phyloP scores from a whole-genome alignment of 2,888 invertebrate genomes.

The Platycheirus albimanus region DNA sequence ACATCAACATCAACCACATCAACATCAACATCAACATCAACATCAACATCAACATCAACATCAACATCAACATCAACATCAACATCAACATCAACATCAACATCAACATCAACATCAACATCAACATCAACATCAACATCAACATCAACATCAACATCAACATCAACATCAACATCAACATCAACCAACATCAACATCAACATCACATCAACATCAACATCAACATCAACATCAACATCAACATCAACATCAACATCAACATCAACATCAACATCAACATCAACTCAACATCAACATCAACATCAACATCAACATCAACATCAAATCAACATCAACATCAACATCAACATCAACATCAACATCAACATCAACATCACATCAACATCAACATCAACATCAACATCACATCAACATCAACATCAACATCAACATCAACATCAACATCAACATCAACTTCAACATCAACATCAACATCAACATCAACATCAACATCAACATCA shows the following conservation, averaged over 20 bases:
- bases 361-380: no score
- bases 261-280: not conserved
- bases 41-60: not conserved
- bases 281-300: no score
- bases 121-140: not conserved
- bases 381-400: no score
- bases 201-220: no score
- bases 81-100: not conserved
- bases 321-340: no score
- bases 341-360: not conserved
- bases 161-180: not conserved
- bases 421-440: no score
- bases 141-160: not conserved
- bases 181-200: no score
- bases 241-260: not conserved
- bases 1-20: no score
- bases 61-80: not conserved
- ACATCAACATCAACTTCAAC: not conserved
- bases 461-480: not conserved
- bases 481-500: not conserved
- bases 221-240: not conserved
- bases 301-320: no score
- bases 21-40: not conserved
- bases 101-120: not conserved
- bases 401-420: no score